Evolutionary conservation across 2,888 invertebrate species (phyloP), one percentile per base, ranked within the genome.

Genomic region (Drosophila bunnanda): DNA sequence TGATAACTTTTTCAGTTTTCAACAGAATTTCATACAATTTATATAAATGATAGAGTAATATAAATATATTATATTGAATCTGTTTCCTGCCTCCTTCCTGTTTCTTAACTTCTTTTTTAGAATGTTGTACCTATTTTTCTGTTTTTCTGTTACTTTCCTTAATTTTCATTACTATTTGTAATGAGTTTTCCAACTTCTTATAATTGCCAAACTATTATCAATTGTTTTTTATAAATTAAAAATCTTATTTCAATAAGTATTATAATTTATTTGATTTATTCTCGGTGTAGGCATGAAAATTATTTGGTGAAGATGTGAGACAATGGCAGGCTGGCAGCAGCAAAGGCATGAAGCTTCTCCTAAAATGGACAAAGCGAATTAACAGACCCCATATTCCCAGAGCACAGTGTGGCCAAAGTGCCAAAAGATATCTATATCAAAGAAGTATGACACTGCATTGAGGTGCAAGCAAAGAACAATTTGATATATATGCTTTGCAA

Each of bases 271-370:
- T 44, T 30, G 8, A 17, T 41, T 59, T 64, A 13, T 20, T 62
- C 22, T 20, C 30, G 10, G 64, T 64, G 62, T 46, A 38, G 38
- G 53, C 74, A 71, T 71, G 73, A 58, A 74, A 74, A 73, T 74
- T 73, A 74, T 74, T 73, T 73, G 75, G 88, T 87, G 78, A 84
- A 84, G 81, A 82, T 85, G 80, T 78, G 81, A 82, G 82, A 75
- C 79, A 81, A 80, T 83, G 77, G 81, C 80, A 83, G 65, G 39
- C 74, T 48, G 41, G 57, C 72, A 39, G 57, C 56, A 50, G 61
- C 44, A 69, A 69, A 39, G 68, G 72, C 80, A 77, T 76, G 81
- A 78, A 78, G 80, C 85, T 71, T 73, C 72, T 66, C 80, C 79
- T 72, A 77, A 82, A 85, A 77, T 76, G 79, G 78, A 74, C 72